phyloP scores from a whole-genome alignment of 2,797 vertebrate genomes.

The Ctenochaetus hawaiiensis region DNA sequence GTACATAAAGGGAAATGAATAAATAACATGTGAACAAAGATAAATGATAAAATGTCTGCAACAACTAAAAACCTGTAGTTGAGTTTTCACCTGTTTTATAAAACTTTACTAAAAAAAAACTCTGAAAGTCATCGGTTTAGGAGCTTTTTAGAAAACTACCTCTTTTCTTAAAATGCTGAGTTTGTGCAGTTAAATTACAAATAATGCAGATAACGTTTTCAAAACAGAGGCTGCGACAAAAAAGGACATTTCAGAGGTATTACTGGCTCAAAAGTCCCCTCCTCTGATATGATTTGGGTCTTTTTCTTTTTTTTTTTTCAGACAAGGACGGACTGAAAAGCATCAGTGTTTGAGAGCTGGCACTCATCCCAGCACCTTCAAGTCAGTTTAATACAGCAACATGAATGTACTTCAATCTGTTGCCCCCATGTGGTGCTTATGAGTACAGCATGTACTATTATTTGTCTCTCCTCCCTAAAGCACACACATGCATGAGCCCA shows the following conservation, averaged over 20 bases:
- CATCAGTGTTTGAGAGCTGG: conserved; percentile 69
- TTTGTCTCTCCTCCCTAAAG: conserved; percentile 15
- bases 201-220: neutral
- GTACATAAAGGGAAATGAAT: too few species aligned
- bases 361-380: conserved; percentile 45
- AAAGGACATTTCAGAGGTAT: conserved; percentile 20
- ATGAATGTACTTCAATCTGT: conserved; percentile 70
- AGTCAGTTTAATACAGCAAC: conserved; percentile 24
- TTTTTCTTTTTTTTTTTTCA: conserved; percentile 22
- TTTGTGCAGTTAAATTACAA: conserved; percentile 28
- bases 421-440: conserved; percentile 78
- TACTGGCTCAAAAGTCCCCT: conserved; percentile 25
- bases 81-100: too few species aligned
- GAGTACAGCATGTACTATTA: conserved; percentile 44
- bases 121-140: neutral
- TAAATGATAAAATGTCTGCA: too few species aligned
- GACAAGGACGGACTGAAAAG: conserved; percentile 58
- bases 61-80: too few species aligned
- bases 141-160: neutral
- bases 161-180: conserved; percentile 11
- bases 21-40: too few species aligned
- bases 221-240: conserved; percentile 24
- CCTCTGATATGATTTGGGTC: conserved; percentile 50
- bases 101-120: neutral
- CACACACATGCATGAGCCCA: conserved; percentile 5